Base-by-base conservation (phyloP, 2,888 invertebrate species). In the Polymixis flavicincta region DNA sequence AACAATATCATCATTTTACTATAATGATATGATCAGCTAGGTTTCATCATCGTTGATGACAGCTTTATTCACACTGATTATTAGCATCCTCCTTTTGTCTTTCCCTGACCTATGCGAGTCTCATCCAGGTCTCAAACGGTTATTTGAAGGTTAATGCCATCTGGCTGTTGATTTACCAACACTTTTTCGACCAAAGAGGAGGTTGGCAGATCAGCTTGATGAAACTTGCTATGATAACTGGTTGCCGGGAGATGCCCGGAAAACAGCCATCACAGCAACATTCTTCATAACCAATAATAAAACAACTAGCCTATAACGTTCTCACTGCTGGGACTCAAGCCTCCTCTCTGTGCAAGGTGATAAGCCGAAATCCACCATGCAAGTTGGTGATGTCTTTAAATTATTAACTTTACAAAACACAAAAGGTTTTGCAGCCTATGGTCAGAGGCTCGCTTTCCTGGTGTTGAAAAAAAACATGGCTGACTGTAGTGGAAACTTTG, bases 1-100 rank as follows among this genome's bases (percentile, higher is more conserved):
- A 92, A 92, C 84, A 13, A 82, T 11, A 77, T 54, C 4, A 50
- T 1, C 0, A 60, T n/a, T 19, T 67, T 37, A 60, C 11, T 60
- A 48, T 48, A 7, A 8, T 50, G 2, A 28, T 17, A 32, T n/a
- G n/a, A n/a, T n/a, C n/a, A n/a, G n/a, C n/a, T n/a, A 28, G 14
- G n/a, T 25, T 25, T 22, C 14, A 28, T 22, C 48, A 22, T 22
- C 28, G 22, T 48, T 22, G 19, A 48, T 25, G 25, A 7, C 19
- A 19, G 13, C n/a, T n/a, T n/a, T n/a, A n/a, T n/a, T n/a, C n/a
- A n/a, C n/a, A n/a, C n/a, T n/a, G n/a, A n/a, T n/a, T n/a, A n/a
- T n/a, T n/a, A n/a, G n/a, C n/a, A n/a, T n/a, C n/a, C n/a, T n/a
- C 13, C 14, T 22, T 28, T 48, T 65, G 22, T 48, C 2, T 61